Evolutionary conservation across 2,797 vertebrate species (phyloP), one percentile per base, ranked within the genome.

Genomic region (Sebastes iracundus): DNA sequence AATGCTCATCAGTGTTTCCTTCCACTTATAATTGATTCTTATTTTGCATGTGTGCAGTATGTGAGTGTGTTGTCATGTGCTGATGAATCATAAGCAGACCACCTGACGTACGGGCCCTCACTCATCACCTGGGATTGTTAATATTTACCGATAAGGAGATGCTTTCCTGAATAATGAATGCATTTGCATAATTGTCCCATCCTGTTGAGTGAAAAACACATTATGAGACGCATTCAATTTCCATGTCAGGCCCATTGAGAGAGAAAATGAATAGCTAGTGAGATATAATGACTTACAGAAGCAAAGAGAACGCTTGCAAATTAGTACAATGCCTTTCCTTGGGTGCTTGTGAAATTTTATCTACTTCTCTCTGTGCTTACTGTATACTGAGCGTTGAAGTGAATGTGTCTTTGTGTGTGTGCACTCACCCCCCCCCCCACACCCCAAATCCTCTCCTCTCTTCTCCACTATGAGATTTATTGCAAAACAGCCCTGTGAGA

Each of bases 401-500:
- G 42, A 84, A 80, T 74, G 56, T 63, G 23, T 70, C 62, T 67
- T 30, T 63, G 61, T 80, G 32, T 70, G 62, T 33, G 66, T 72
- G 63, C 75, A 75, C 72, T 20, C 80, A 56, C 74, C 1, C 38
- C 13, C 35, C 74, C 0, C 69, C 65, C 72, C 67, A 20, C 76
- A 28, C 53, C 42, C 72, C 49, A 9, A 53, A 23, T 80, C 64
- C 67, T 61, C 63, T 79, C 81, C 67, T 61, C 63, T 79, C 80
- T 64, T 61, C 62, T 85, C 76, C 64, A 70, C 66, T 73, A 63
- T 70, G 65, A 93, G 90, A 94, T 94, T 93, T 94, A 93, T 89
- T 86, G 92, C 90, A 88, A 93, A 94, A 90, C 88, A 93, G 90
- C 72, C 78, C 85, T 92, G 93, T 90, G 91, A 91, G 90, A 92